phyloP scores from a whole-genome alignment of 2,888 invertebrate species.

The Ditylenchus weischeri region DNA sequence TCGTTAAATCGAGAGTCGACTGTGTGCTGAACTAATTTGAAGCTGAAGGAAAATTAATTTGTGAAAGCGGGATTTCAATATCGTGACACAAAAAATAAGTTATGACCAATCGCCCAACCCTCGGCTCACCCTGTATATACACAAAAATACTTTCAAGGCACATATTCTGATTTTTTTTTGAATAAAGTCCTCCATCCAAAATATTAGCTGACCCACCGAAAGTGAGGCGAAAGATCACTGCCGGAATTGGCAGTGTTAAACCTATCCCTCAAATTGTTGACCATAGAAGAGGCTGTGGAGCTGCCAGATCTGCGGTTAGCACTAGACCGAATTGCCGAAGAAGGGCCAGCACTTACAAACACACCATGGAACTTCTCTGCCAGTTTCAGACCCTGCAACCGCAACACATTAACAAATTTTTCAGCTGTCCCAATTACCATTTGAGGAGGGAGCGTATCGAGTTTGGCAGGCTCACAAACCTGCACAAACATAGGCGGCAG shows the following conservation, averaged over 20 bases:
- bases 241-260: constrained; percentile 3
- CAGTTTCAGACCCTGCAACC: constrained; percentile 19
- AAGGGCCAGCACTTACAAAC: constrained; percentile 14
- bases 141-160: no score
- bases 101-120: no score
- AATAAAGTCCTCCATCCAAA: no score
- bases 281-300: neutral
- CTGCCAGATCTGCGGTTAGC: neutral
- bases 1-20: no score
- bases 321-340: neutral
- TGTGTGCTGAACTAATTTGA: no score
- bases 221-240: constrained; percentile 19
- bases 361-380: constrained; percentile 27
- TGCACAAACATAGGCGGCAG: constrained; percentile 26
- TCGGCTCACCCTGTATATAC: no score
- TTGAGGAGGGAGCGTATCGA: constrained; percentile 31
- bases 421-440: constrained; percentile 10
- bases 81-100: no score
- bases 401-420: constrained; percentile 7
- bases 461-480: constrained; percentile 35
- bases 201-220: constrained; percentile 21
- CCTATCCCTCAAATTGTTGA: neutral
- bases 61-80: no score
- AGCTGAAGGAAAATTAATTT: no score
- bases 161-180: no score